Percentiles rank a stretch among this genome's conserved stretches.
Evolutionary conservation across 2,797 vertebrate species (phyloP).

Genomic region (Ctenopoma multispine): DNA sequence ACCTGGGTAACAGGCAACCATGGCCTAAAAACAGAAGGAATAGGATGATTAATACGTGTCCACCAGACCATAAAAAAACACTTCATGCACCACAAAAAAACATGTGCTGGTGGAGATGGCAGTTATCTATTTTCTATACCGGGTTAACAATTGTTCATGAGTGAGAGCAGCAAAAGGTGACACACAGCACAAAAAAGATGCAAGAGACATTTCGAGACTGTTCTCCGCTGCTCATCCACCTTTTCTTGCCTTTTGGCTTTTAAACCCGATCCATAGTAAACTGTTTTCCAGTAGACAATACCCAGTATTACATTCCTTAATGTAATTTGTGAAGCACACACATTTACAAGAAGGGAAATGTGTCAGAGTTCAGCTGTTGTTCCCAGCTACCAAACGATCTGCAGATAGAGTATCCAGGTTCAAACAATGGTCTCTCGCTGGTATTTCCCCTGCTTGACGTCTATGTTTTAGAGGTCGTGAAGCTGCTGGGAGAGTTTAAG

Average conservation of each 20-base stretch:
- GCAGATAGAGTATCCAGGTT: constrained; percentile 50
- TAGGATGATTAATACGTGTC: constrained; percentile 14
- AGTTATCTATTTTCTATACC: not conserved
- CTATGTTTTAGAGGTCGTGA: constrained; percentile 34
- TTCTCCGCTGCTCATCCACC: not conserved
- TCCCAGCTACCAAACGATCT: constrained; percentile 44
- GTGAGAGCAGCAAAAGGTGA: not conserved
- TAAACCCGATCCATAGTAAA: not conserved
- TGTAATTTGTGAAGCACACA: constrained; percentile 13
- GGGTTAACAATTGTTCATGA: not conserved
- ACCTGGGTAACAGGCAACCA: constrained; percentile 96
- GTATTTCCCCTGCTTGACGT: constrained; percentile 72
- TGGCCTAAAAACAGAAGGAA: constrained; percentile 83
- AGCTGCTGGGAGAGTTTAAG: constrained; percentile 35
- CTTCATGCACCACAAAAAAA: not conserved
- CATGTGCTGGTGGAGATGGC: not conserved
- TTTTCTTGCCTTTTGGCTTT: not conserved
- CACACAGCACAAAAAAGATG: no score
- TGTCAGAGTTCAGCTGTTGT: constrained; percentile 56
- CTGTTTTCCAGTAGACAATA: not conserved
- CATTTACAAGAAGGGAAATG: constrained; percentile 22
- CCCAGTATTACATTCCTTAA: not conserved
- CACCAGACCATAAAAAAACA: not conserved
- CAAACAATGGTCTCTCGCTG: constrained; percentile 70
- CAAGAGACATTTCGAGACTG: not conserved